A percentile compares a stretch with the other conserved stretches of the same genome.
Conservation (phyloP, 2,113 vertebrate species). For the Hippopotamus amphibius region DNA sequence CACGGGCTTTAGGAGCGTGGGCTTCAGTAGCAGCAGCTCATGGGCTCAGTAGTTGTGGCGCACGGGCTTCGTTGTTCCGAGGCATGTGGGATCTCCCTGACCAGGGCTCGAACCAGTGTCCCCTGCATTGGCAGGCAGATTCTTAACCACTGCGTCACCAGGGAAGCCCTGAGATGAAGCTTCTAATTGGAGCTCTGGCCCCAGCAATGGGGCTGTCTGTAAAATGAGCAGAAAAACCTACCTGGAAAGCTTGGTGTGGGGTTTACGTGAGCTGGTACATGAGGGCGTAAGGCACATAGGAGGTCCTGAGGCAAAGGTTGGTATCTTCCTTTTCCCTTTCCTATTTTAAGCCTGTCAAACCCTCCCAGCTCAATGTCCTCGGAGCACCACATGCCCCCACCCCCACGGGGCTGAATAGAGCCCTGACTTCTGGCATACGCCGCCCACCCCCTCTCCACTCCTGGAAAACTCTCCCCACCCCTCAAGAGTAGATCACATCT, state of each 20-base stretch:
- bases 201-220: neutral
- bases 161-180: no score
- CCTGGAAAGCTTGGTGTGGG: neutral
- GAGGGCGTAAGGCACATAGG: no score
- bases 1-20: no score
- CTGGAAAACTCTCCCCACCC: neutral
- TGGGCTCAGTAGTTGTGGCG: no score
- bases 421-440: neutral
- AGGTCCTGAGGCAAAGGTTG: neutral
- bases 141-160: no score
- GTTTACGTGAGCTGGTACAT: fast-evolving
- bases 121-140: no score
- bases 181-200: neutral
- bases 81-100: no score
- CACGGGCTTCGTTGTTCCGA: no score
- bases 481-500: neutral
- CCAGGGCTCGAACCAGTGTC: no score
- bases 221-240: neutral
- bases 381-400: neutral
- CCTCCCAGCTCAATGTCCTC: neutral
- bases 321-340: neutral
- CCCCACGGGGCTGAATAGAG: neutral
- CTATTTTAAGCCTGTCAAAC: neutral
- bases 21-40: no score
- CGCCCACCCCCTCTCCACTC: neutral